These are phyloP conservation scores for Leptinotarsa haldemani DNA, from an alignment of 2,888 invertebrate genomes.

Conservation along the genomic window DNA sequence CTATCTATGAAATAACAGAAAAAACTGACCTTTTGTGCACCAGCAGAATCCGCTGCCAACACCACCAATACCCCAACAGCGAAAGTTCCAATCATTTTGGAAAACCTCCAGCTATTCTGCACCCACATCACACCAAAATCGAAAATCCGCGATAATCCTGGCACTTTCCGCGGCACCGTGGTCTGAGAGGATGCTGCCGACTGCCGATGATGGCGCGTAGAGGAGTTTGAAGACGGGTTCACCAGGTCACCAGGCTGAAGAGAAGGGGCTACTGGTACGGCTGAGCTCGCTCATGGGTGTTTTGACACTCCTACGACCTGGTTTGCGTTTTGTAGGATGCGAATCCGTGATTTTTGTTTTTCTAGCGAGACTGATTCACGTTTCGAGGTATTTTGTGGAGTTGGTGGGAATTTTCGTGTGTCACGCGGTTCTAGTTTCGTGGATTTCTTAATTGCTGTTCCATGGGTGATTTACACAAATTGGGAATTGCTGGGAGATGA, in stretches of 20 bases:
- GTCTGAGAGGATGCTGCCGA: conserved; percentile 4
- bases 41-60: not conserved
- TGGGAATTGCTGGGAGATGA: no score
- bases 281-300: conserved; percentile 14
- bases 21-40: not conserved
- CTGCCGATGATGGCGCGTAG: conserved; percentile 7
- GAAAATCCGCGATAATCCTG: not conserved
- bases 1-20: not conserved
- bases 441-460: not conserved
- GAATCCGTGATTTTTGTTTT: not conserved
- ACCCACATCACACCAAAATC: not conserved
- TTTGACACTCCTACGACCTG: conserved; percentile 26
- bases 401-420: not conserved
- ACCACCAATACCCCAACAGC: not conserved
- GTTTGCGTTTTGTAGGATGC: conserved; percentile 15
- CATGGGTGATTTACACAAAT: not conserved
- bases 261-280: conserved; percentile 18
- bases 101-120: not conserved
- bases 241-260: conserved; percentile 25
- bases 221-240: conserved; percentile 1
- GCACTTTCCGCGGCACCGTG: conserved; percentile 10
- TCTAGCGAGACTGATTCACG: conserved; percentile 3
- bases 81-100: not conserved
- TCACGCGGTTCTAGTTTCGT: not conserved
- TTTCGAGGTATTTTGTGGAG: conserved; percentile 1